Percentiles rank a stretch among this genome's conserved stretches.
Evolutionary conservation across 2,113 vertebrate genomes (phyloP).

Genomic region (Sclerurus mexicanus): DNA sequence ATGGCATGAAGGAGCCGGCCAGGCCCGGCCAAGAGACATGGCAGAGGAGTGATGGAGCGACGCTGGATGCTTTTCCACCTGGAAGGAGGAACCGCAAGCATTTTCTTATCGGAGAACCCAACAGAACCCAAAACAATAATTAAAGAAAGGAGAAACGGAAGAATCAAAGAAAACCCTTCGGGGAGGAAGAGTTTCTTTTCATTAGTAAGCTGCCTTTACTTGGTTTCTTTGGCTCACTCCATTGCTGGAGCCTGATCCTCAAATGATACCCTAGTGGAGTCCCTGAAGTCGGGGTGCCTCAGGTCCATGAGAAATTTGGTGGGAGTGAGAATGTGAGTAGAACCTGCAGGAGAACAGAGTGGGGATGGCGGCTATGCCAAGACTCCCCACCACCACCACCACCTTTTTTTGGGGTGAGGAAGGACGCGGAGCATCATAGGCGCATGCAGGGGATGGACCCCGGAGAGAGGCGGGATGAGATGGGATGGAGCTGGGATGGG

Average conservation of each 20-base stretch:
- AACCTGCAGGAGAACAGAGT: constrained; percentile 99
- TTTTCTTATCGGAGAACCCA: constrained; percentile 65
- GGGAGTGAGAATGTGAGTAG: constrained; percentile 99
- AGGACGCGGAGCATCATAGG: background rate
- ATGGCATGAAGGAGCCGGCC: constrained; percentile 12
- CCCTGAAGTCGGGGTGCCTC: constrained; percentile 99
- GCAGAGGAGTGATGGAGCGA: constrained; percentile 60
- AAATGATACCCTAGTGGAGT: constrained; percentile 99
- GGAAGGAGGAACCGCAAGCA: constrained; percentile 76
- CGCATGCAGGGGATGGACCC: background rate
- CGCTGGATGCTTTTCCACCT: constrained; percentile 68
- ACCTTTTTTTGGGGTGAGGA: background rate
- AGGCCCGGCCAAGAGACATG: background rate
- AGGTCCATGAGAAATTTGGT: constrained; percentile 99
- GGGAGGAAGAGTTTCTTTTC: constrained; percentile 90
- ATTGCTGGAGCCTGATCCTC: constrained; percentile 97
- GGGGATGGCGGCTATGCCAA: constrained; percentile 79
- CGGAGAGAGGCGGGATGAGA: background rate
- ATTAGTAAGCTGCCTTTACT: constrained; percentile 94
- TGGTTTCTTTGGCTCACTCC: constrained; percentile 97
- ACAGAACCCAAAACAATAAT: constrained; percentile 36
- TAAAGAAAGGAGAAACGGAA: constrained; percentile 65
- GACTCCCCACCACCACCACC: background rate
- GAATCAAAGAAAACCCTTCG: constrained; percentile 91
- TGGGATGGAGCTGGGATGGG: background rate